These are phyloP conservation scores for Drosophila anceps DNA, from an alignment of 2,888 invertebrate genomes.

Conservation along the genomic window DNA sequence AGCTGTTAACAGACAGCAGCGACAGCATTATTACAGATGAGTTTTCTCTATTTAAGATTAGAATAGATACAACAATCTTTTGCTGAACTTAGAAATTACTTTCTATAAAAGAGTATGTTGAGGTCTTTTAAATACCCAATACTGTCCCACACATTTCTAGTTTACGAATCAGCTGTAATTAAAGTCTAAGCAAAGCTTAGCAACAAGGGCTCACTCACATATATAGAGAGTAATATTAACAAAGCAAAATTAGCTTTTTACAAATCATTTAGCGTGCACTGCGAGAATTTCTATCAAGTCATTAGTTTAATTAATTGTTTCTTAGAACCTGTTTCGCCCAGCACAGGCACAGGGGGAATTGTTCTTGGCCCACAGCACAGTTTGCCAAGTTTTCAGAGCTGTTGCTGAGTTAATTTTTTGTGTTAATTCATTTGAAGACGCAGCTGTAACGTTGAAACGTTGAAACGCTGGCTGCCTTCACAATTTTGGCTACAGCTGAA, in stretches of 20 bases:
- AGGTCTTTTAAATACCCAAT: not conserved
- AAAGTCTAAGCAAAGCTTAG: not conserved
- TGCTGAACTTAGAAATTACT: not conserved
- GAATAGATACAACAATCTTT: not conserved
- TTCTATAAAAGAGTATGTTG: not conserved
- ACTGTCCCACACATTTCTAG: fast-evolving
- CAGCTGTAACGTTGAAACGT: conserved; percentile 30
- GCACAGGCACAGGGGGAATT: not conserved
- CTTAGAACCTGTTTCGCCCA: conserved; percentile 32
- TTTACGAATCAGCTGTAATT: not conserved
- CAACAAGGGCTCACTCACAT: not conserved
- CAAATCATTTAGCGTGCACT: conserved; percentile 41
- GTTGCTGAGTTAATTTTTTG: conserved; percentile 66
- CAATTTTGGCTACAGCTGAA: conserved; percentile 53
- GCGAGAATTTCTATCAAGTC: conserved; percentile 63
- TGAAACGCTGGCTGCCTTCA: conserved; percentile 43
- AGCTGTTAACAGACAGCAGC: not conserved
- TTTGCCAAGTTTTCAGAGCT: conserved; percentile 9
- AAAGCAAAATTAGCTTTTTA: conserved; percentile 17
- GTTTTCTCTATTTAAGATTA: not conserved
- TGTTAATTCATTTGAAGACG: conserved; percentile 49
- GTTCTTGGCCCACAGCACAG: not conserved
- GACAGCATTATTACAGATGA: too few species aligned
- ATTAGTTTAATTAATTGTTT: conserved; percentile 76
- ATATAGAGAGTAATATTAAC: not conserved